Evolutionary conservation across 2,888 invertebrate genomes (phyloP), one percentile per base, ranked within the genome.

Genomic region (Pollenia angustigena): DNA sequence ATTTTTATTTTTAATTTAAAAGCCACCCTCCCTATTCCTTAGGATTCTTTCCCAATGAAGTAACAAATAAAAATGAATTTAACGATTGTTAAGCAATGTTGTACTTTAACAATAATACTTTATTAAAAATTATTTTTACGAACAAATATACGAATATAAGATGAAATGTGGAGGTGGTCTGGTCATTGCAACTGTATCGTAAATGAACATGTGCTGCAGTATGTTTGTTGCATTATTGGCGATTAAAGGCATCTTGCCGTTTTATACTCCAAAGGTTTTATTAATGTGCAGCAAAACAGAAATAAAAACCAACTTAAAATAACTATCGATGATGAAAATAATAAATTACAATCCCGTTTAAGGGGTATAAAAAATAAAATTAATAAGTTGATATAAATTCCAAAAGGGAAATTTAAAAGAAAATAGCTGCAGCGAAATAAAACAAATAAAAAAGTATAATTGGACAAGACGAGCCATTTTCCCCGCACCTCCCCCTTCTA

Each of bases 51-150:
- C 58, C 2, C 58, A 14, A 4, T n/a, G 23, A 6, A 18, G n/a
- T 16, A 56, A 40, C 32, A 32, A 32, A 58, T 32, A 12, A 58
- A 58, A 58, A 32, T 58, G 23, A 8, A 48, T 50, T 46, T 48
- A 68, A 68, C 23, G 12, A 23, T 66, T 32, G 23, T 68, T 68
- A 32, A 68, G 23, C 66, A 48, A 7, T 23, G 8, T 50, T 50
- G 9, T 32, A 50, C 48, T 68, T 68, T 48, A 68, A 68, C 48
- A 23, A 14, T 50, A 68, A 68, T 68, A 68, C 66, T 48, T 68
- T 48, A 68, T 32, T 68, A 32, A 68, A 68, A 68, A 68, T 68
- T 32, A 66, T 66, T 48, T 66, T 66, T 48, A 48, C 32, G 66
- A 48, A 44, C 12, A 46, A 18, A 46, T 64, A 46, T 46, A 46